phyloP scores from a whole-genome alignment of 1,140 invertebrate genomes.

The Calliphora vicina region DNA sequence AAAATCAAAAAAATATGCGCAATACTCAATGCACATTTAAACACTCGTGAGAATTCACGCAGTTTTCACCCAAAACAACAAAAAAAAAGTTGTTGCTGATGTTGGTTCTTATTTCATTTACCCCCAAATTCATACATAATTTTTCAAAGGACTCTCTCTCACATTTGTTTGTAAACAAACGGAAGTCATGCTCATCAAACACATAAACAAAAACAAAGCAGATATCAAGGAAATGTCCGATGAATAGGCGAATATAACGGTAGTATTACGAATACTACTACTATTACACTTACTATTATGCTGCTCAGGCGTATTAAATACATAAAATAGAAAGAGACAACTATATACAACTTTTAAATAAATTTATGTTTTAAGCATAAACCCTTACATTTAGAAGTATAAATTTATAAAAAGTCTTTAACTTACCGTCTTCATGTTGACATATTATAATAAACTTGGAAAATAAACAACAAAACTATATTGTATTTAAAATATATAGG shows the following conservation, averaged over 20 bases:
- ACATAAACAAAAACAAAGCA: neutral
- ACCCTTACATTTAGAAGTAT: no score
- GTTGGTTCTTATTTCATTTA: neutral
- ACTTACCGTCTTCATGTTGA: constrained; percentile 19
- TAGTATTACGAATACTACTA: constrained; percentile 1
- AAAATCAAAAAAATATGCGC: no score
- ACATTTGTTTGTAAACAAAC: neutral
- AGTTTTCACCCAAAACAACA: neutral
- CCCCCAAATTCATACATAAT: constrained; percentile 17
- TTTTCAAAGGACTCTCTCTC: neutral
- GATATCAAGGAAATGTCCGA: neutral
- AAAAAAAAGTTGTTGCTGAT: neutral
- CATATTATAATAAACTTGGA: neutral
- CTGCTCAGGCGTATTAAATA: neutral
- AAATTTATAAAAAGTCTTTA: neutral
- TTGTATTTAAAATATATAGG: neutral
- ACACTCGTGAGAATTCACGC: neutral
- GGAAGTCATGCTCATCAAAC: neutral
- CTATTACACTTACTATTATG: constrained; percentile 24
- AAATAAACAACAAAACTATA: neutral
- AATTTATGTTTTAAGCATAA: no score
- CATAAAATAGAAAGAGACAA: constrained; percentile 7
- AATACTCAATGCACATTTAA: neutral
- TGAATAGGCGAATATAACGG: constrained; percentile 17
- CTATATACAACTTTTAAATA: neutral